These are phyloP conservation scores for Phyllotreta striolata DNA, from an alignment of 2,888 invertebrate genomes.

Conservation along the genomic window DNA sequence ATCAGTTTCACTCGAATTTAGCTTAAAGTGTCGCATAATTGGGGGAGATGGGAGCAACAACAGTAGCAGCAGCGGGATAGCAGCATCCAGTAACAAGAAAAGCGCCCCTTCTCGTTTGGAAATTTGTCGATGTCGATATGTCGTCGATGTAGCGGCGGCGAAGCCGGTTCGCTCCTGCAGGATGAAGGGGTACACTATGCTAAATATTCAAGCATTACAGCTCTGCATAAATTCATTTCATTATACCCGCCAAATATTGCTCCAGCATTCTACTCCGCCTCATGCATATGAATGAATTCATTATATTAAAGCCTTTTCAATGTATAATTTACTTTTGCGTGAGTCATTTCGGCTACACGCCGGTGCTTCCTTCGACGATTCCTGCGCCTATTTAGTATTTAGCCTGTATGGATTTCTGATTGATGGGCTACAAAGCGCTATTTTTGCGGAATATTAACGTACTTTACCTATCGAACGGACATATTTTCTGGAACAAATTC, in stretches of 20 bases:
- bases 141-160: constrained; percentile 19
- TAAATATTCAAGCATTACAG: constrained; percentile 69
- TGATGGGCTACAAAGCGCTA: constrained; percentile 5
- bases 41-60: constrained; percentile 7
- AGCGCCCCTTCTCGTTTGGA: too few species aligned
- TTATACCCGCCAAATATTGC: constrained; percentile 71
- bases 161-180: constrained; percentile 58
- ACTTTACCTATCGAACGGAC: too few species aligned
- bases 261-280: constrained; percentile 64
- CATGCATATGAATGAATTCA: constrained; percentile 73
- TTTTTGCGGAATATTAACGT: too few species aligned
- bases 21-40: constrained; percentile 11
- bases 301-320: constrained; percentile 73
- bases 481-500: too few species aligned
- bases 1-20: neutral
- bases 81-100: too few species aligned
- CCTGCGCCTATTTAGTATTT: constrained; percentile 21
- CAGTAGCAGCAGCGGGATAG: neutral
- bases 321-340: constrained; percentile 74
- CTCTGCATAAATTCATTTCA: constrained; percentile 73
- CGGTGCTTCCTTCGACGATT: constrained; percentile 37
- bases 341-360: constrained; percentile 66
- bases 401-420: constrained; percentile 22
- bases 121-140: too few species aligned
- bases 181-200: constrained; percentile 71